Base-by-base conservation (phyloP, 2,888 invertebrate genomes). In the Melolontha melolontha region DNA sequence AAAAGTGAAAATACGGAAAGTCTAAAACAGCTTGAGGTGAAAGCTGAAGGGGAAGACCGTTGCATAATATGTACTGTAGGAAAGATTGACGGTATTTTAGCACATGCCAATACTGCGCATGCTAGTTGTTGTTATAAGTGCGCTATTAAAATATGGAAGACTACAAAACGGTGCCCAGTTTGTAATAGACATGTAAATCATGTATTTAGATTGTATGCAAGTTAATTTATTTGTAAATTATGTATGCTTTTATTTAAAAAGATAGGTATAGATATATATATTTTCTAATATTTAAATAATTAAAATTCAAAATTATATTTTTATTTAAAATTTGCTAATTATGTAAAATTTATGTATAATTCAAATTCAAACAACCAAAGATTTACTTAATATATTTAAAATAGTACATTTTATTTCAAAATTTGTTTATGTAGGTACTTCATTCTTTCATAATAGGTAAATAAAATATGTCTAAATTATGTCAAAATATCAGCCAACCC, bases 61-160 rank as follows among this genome's bases (percentile, higher is more conserved):
- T 92, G 92, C 76, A 87, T 90, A 27, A 85, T 88, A 14, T 92
- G 91, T 76, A 85, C 86, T 27, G 79, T 83, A 0, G 86, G 86
- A 55, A 90, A 90, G 0, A 91, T 90, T 78, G 87, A 91, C 64
- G 89, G 90, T 0, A 88, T 89, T 41, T 91, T 91, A 75, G 86
- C 91, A 0, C 91, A 92, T 77, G 89, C 89, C 0, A 84, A 86
- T 50, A 87, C 87, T 65, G 88, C 88, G 0, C 91, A 91, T 70
- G 87, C 89, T 71, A 91, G 90, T 76, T 91, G 91, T 72, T 92
- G 92, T 76, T 92, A 91, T 74, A 86, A 85, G 64, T 92, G 92
- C 79, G 90, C 91, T 0, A 85, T 89, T 47, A 88, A 87, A 75
- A 88, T 89, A 0, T 90, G 91, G 89, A 85, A 85, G 11, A 86